phyloP scores from a whole-genome alignment of 2,113 vertebrate species.

The Sporophila hypoxantha region DNA sequence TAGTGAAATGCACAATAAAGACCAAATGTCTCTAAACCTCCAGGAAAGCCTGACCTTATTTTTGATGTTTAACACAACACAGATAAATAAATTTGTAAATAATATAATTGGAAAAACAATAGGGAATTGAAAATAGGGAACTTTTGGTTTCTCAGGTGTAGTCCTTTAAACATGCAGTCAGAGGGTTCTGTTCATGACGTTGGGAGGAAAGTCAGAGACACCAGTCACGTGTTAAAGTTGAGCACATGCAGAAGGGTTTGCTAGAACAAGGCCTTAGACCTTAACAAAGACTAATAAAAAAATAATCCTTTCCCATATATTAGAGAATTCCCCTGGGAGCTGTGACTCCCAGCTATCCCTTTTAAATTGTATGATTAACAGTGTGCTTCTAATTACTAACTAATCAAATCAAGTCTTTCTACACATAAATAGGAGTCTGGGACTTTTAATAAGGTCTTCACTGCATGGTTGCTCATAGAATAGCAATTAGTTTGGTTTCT shows the following conservation, averaged over 20 bases:
- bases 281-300: neutral
- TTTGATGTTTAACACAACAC: neutral
- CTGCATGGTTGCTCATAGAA: neutral
- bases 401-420: slow-evolving; percentile 44
- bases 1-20: neutral
- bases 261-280: neutral
- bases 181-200: neutral
- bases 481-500: slow-evolving; percentile 24
- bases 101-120: neutral
- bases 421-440: slow-evolving; percentile 10
- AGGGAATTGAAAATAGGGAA: neutral
- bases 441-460: slow-evolving; percentile 39
- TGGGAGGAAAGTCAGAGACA: neutral
- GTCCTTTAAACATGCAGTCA: neutral
- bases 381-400: slow-evolving; percentile 36
- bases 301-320: neutral
- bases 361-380: neutral
- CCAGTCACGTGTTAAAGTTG: neutral
- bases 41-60: neutral
- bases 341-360: neutral
- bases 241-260: neutral
- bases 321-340: neutral
- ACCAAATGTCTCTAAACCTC: neutral
- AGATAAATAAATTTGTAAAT: neutral
- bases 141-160: neutral